Evolutionary conservation across 2,113 vertebrate species (phyloP).

Genomic region (Ptilorrhoa leucosticta): DNA sequence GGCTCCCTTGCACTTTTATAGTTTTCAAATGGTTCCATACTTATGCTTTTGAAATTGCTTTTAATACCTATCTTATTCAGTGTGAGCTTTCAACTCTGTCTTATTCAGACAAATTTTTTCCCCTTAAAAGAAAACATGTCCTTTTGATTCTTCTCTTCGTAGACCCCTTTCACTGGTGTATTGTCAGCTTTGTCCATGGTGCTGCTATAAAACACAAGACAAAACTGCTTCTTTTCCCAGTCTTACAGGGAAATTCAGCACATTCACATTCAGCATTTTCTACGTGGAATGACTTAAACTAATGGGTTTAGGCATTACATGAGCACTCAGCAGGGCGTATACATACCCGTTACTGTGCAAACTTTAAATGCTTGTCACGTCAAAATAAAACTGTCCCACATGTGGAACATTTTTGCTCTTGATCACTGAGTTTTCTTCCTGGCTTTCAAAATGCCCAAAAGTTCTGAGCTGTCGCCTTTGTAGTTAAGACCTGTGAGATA

Average conservation of each 20-base stretch:
- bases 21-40: not conserved
- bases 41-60: not conserved
- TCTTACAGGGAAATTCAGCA: not conserved
- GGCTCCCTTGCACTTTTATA: not conserved
- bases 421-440: not conserved
- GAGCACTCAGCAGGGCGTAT: not conserved
- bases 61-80: not conserved
- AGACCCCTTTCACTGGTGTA: not conserved
- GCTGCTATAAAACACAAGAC: not conserved
- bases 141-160: not conserved
- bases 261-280: not conserved
- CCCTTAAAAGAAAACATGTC: not conserved
- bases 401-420: not conserved
- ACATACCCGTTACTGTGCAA: not conserved
- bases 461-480: constrained; percentile 19
- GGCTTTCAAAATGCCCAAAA: constrained; percentile 18
- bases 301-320: not conserved
- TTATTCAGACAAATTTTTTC: not conserved
- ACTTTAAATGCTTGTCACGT: not conserved
- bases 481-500: not conserved
- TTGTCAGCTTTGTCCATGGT: constrained; percentile 13
- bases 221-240: not conserved
- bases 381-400: constrained; percentile 5
- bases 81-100: constrained; percentile 2
- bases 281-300: not conserved